phyloP scores from a whole-genome alignment of 1,140 invertebrate species.

The Sitodiplosis mosellana region DNA sequence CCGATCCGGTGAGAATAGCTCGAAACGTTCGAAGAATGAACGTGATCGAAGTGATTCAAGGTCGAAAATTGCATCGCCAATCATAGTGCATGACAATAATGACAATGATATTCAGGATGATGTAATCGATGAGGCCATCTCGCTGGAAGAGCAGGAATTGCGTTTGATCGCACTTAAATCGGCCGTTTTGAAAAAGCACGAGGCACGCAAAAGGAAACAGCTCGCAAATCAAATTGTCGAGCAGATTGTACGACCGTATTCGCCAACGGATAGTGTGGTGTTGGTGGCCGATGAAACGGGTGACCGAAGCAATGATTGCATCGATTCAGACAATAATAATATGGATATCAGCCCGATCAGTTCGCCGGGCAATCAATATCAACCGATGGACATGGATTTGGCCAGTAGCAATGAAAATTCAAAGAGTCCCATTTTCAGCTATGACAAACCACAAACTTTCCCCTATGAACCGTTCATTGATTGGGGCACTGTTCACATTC shows the following conservation, averaged over 20 bases:
- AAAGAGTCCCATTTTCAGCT: neutral
- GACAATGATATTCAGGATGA: neutral
- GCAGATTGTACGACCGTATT: slow-evolving; percentile 15
- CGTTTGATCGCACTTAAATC: slow-evolving; percentile 21
- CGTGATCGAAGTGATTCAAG: too few species aligned
- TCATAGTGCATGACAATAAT: neutral
- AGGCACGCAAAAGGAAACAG: slow-evolving; percentile 12
- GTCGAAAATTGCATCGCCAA: too few species aligned
- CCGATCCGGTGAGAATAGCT: too few species aligned
- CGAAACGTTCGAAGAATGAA: too few species aligned
- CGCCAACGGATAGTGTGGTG: slow-evolving; percentile 21
- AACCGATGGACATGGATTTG: slow-evolving; percentile 22
- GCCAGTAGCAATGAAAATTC: slow-evolving; percentile 18
- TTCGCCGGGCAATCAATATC: slow-evolving; percentile 13
- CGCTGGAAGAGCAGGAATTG: slow-evolving; percentile 13
- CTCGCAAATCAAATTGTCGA: slow-evolving; percentile 4
- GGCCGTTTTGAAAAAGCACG: slow-evolving; percentile 17
- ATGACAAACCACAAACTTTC: neutral
- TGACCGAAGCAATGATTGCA: slow-evolving; percentile 2
- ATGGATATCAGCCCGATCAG: slow-evolving; percentile 22
- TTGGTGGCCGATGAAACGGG: neutral
- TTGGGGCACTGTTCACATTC: neutral
- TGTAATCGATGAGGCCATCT: slow-evolving; percentile 6
- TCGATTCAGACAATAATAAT: slow-evolving; percentile 8
- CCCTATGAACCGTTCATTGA: neutral